A percentile compares a stretch with the other conserved stretches of the same genome.
These are phyloP conservation scores for Mythimna albipuncta DNA, from an alignment of 2,888 invertebrate genomes.

Conservation along the genomic window DNA sequence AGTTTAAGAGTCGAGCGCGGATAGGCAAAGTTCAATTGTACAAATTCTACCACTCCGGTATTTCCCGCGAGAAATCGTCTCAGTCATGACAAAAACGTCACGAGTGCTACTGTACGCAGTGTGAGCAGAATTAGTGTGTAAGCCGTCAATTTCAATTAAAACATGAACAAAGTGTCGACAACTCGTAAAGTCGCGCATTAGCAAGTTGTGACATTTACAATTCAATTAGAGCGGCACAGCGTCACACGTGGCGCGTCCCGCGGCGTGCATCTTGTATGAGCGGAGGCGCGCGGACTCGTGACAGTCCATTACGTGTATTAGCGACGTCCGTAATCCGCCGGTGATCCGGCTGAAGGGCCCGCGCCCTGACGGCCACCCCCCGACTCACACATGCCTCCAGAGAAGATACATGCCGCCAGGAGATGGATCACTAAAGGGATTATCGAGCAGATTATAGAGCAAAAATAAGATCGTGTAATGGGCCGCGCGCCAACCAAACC, in stretches of 20 bases:
- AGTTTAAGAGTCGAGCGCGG: slow-evolving; percentile 41
- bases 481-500: slow-evolving; percentile 50
- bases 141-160: slow-evolving; percentile 46
- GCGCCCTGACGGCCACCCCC: neutral
- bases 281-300: slow-evolving; percentile 1
- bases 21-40: slow-evolving; percentile 44
- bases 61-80: slow-evolving; percentile 70
- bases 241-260: neutral
- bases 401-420: slow-evolving; percentile 13
- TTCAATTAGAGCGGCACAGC: slow-evolving; percentile 61
- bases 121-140: slow-evolving; percentile 41
- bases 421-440: slow-evolving; percentile 55
- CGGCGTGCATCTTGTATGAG: slow-evolving; percentile 4
- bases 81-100: slow-evolving; percentile 38
- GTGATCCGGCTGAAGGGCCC: slow-evolving; percentile 18
- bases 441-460: slow-evolving; percentile 42
- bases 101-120: slow-evolving; percentile 38
- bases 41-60: slow-evolving; percentile 54
- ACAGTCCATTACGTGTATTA: slow-evolving; percentile 34
- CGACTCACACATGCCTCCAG: neutral
- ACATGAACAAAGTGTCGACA: slow-evolving; percentile 36
- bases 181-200: slow-evolving; percentile 40
- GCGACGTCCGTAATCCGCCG: slow-evolving; percentile 25
- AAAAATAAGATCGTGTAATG: slow-evolving; percentile 54
- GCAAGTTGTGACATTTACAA: slow-evolving; percentile 61